Base-by-base conservation (phyloP, 2,113 vertebrate species). In the Budorcas taxicolor region DNA sequence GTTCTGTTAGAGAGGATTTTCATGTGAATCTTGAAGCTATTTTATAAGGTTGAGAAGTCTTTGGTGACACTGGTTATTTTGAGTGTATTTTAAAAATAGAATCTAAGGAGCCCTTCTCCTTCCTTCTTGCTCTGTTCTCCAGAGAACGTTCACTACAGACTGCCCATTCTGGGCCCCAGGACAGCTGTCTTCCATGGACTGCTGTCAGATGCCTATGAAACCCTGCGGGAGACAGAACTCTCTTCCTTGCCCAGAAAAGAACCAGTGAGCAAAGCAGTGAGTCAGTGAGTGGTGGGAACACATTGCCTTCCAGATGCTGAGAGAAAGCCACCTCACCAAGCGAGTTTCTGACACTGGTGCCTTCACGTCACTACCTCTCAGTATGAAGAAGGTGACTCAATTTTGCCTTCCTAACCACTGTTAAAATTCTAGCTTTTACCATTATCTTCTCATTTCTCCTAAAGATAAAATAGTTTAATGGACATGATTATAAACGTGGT, bases 101-200 rank as follows among this genome's bases (percentile, higher is more conserved):
- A 3, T 81, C 55, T 94, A 85, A 96, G 27, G 14, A 80, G n/a
- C 7, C 47, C 50, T 93, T 91, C 58, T 58, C 83, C 40, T 93
- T 31, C 43, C 25, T 82, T 29, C 36, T 53, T 23, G 2, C 25
- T 43, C 45, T 83, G 2, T 71, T 55, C 33, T 91, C 45, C 88
- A 97, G 98, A 85, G 36, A 95, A 19, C 9, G 2, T 45, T 40
- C 31, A 10, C 62, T 85, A 78, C 95, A 81, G 90, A 45, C 92
- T 97, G 74, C 98, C 97, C 91, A 81, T 98, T 2, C 3, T 88
- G 95, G 98, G 98, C 14, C 87, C 97, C 83, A 82, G 98, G 67
- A 95, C 57, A 23, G 87, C 96, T 17, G 87, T 57, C 85, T 98
- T 98, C 97, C 58, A 86, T 0, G 43, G 33, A 31, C 47, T 97